Base-by-base conservation (phyloP, 2,797 vertebrate species). In the Rousettus madagascariensis region DNA sequence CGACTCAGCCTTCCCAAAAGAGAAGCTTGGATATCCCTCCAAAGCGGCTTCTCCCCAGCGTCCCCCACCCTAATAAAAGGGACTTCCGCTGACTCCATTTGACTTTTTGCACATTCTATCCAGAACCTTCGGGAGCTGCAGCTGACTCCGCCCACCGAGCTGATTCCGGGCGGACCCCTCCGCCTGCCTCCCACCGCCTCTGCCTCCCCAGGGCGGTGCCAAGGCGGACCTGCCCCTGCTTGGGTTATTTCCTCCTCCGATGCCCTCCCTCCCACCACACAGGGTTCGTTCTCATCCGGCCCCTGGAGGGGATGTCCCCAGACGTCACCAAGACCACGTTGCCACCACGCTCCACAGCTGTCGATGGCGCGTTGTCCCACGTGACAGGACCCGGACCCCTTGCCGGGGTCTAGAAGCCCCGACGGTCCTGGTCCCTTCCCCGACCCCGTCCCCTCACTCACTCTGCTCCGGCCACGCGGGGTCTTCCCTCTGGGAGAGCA, bases 181-280 rank as follows among this genome's bases (percentile, higher is more conserved):
- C 20, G 0, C 8, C 20, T 71, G 55, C 49, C 55, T 51, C 43
- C 46, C 2, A 30, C 30, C 30, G 5, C 46, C 11, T 12, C 66
- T 3, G 0, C 24, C 59, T 82, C 28, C 17, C 26, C 66, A 68
- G 41, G 28, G 59, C 24, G 49, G 22, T 13, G 22, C 13, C 3
- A 19, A 6, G 0, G 13, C 2, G 15, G 22, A 69, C 4, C 0
- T 17, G 7, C 0, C 20, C 1, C 43, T 11, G 7, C 20, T 8
- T 26, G 61, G 30, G 49, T 12, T 24, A 33, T 22, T n/a, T 9
- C 36, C n/a, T 36, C 63, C 6, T 38, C 24, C 0, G 30, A 16
- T 6, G 15, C 22, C 20, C 15, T 13, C 28, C 53, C 6, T 20
- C 51, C n/a, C 36, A 6, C 41, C 17, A 2, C 10, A 3, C 53